A percentile compares a stretch with the other conserved stretches of the same genome.
phyloP scores from a whole-genome alignment of 2,888 invertebrate genomes.

The Perdita meconis region DNA sequence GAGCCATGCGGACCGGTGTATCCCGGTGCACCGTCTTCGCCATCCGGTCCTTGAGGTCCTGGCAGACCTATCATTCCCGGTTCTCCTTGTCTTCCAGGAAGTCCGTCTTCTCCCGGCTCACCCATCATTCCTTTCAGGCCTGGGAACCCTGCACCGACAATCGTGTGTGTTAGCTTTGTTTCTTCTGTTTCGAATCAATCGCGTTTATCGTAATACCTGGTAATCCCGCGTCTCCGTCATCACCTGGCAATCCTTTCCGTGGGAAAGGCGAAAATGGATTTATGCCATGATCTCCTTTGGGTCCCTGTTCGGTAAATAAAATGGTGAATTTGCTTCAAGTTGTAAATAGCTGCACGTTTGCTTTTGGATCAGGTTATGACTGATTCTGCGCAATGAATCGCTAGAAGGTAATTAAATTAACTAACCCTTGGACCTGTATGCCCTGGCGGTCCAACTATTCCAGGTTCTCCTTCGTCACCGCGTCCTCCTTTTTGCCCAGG shows the following conservation, averaged over 20 bases:
- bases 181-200: not conserved
- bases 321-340: no score
- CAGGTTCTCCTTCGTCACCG: constrained; percentile 85
- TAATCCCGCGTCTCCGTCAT: constrained; percentile 87
- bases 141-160: constrained; percentile 76
- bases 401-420: not conserved
- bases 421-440: constrained; percentile 74
- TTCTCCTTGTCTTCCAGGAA: constrained; percentile 88
- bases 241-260: constrained; percentile 85
- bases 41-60: constrained; percentile 83
- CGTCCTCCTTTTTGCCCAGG: constrained; percentile 79
- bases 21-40: constrained; percentile 78
- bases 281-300: constrained; percentile 82
- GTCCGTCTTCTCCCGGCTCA: constrained; percentile 88
- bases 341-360: no score
- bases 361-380: no score
- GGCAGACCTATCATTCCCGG: constrained; percentile 86
- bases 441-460: constrained; percentile 85
- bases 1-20: constrained; percentile 73
- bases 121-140: constrained; percentile 87
- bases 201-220: constrained; percentile 80
- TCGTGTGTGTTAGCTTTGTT: constrained; percentile 15
- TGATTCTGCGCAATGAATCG: not conserved
- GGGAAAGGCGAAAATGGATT: constrained; percentile 76
- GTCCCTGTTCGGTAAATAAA: constrained; percentile 75